phyloP scores from a whole-genome alignment of 2,113 vertebrate genomes.

The Cygnus atratus region DNA sequence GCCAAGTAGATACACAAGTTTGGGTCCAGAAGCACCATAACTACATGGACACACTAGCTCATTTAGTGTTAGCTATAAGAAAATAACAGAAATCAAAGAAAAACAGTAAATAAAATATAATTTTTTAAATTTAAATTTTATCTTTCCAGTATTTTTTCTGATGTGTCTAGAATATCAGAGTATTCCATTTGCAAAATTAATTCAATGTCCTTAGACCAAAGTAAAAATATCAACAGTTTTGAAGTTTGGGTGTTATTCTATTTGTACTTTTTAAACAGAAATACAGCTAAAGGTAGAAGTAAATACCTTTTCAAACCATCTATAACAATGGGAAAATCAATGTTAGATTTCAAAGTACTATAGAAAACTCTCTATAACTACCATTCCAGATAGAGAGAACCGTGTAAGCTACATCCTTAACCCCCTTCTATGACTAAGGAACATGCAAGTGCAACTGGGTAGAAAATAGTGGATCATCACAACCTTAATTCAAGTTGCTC shows the following conservation, averaged over 20 bases:
- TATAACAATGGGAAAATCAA: not conserved
- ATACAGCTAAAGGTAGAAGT: not conserved
- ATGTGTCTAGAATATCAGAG: not conserved
- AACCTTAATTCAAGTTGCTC: not conserved
- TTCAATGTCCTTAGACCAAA: not conserved
- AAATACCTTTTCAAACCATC: not conserved
- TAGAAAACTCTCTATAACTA: not conserved
- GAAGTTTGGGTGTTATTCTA: not conserved
- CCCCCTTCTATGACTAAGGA: not conserved
- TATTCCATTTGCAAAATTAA: not conserved
- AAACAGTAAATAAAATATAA: not conserved
- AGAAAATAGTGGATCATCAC: not conserved
- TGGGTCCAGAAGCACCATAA: not conserved
- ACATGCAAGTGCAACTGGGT: not conserved
- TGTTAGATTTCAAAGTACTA: not conserved
- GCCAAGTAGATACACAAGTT: not conserved
- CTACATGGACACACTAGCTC: not conserved
- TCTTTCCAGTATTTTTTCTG: not conserved
- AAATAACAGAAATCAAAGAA: not conserved
- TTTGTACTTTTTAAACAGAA: not conserved
- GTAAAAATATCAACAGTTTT: not conserved
- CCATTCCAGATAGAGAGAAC: not conserved
- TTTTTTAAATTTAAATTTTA: not conserved
- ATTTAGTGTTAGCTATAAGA: not conserved
- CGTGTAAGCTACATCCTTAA: not conserved